These are phyloP conservation scores for Platyscapa corneri DNA, from an alignment of 1,140 invertebrate species.

Conservation along the genomic window DNA sequence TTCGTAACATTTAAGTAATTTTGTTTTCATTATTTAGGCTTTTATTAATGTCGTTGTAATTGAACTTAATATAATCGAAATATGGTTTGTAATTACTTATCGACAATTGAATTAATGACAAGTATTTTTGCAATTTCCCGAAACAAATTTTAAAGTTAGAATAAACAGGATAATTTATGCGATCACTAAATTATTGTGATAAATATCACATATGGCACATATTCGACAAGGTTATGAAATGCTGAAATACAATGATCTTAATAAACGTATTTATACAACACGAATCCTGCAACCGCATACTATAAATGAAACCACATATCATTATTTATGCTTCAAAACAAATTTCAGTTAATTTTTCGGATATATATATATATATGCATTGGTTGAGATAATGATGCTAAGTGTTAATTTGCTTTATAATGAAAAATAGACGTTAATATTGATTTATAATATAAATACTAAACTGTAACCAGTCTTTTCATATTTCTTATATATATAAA, in stretches of 20 bases:
- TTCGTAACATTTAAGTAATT: not conserved
- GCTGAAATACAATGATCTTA: not conserved
- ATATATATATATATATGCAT: not conserved
- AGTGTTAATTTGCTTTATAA: not conserved
- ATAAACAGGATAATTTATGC: not conserved
- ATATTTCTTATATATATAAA: too few relatives aligned
- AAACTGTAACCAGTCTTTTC: too few relatives aligned
- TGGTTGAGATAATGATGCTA: not conserved
- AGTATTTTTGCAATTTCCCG: not conserved
- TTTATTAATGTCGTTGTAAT: not conserved
- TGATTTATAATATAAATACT: not conserved
- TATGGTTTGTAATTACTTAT: not conserved
- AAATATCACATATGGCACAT: conserved; percentile 9
- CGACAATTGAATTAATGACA: conserved; percentile 1
- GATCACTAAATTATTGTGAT: conserved; percentile 6
- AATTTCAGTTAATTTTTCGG: too few relatives aligned
- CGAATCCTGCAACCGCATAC: not conserved
- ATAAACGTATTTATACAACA: not conserved
- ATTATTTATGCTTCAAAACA: conserved; percentile 8
- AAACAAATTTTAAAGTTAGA: not conserved
- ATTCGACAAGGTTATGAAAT: not conserved
- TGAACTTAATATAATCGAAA: not conserved
- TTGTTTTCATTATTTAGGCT: too few relatives aligned
- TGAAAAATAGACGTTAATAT: not conserved
- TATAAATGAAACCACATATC: conserved; percentile 30